Evolutionary conservation across 1,140 invertebrate species (phyloP).

Genomic region (Drosophila sturtevanti): DNA sequence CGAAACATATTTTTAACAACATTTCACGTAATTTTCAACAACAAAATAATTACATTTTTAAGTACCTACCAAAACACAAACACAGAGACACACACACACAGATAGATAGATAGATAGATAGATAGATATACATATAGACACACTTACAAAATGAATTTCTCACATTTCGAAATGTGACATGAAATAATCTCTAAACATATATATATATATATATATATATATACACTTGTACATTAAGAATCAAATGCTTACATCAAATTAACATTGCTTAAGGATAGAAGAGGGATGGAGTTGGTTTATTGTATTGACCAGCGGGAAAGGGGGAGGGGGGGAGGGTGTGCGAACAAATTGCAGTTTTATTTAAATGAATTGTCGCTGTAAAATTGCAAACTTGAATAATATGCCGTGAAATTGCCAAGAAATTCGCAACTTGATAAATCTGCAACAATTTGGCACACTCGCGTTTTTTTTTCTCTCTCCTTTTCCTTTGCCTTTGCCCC

Average conservation of each 20-base stretch:
- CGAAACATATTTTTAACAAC: conserved; percentile 63
- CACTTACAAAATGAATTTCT: conserved; percentile 48
- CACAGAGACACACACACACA: background rate
- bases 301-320: no score
- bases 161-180: conserved; percentile 42
- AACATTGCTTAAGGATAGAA: conserved; percentile 42
- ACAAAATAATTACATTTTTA: conserved; percentile 68
- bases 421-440: conserved; percentile 77
- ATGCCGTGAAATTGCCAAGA: conserved; percentile 66
- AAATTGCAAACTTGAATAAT: conserved; percentile 67
- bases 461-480: conserved; percentile 36
- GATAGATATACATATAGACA: background rate
- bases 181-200: background rate
- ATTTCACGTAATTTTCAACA: conserved; percentile 70
- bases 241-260: conserved; percentile 61
- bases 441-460: conserved; percentile 76
- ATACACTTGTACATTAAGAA: background rate
- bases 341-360: conserved; percentile 76
- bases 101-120: no score
- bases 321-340: background rate
- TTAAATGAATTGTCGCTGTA: conserved; percentile 54
- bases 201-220: background rate
- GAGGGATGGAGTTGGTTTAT: background rate
- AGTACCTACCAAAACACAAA: conserved; percentile 42
- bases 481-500: background rate